These are phyloP conservation scores for Hippoglossus hippoglossus DNA, from an alignment of 2,797 vertebrate genomes.

Conservation along the genomic window DNA sequence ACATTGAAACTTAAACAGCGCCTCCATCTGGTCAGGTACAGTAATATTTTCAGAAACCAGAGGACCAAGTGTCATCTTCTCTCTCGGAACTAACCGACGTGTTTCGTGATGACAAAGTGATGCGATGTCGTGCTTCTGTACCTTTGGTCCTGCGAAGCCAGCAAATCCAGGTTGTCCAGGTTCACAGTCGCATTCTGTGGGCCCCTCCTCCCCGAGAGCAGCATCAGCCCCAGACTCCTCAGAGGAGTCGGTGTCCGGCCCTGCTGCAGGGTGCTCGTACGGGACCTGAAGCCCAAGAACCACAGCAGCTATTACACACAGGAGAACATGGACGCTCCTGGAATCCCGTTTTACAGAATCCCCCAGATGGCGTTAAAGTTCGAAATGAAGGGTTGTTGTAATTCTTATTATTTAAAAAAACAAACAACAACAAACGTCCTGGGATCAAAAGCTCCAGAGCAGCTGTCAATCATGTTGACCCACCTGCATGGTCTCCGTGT, in stretches of 20 bases:
- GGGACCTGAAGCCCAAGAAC: constrained; percentile 57
- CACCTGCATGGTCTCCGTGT: constrained; percentile 78
- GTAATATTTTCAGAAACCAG: not conserved
- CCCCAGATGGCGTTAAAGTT: too few relatives aligned
- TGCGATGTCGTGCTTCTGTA: constrained; percentile 16
- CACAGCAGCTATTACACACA: not conserved
- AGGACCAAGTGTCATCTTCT: not conserved
- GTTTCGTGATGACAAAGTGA: not conserved
- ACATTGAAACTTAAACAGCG: too few relatives aligned
- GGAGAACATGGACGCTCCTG: too few relatives aligned
- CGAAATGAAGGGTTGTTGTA: too few relatives aligned
- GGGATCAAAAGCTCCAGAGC: not conserved
- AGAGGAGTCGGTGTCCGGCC: constrained; percentile 46
- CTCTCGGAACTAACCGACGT: too few relatives aligned
- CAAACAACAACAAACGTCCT: too few relatives aligned
- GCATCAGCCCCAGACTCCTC: constrained; percentile 69
- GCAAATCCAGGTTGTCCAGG: constrained; percentile 81
- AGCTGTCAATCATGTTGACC: not conserved
- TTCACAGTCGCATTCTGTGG: constrained; percentile 80
- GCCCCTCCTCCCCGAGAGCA: constrained; percentile 63
- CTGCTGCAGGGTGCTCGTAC: constrained; percentile 36
- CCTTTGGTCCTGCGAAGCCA: constrained; percentile 83
- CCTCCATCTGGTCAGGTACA: not conserved
- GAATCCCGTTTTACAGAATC: not conserved
- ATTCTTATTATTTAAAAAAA: not conserved